phyloP scores from a whole-genome alignment of 2,113 vertebrate species.

The Aegithalos caudatus region DNA sequence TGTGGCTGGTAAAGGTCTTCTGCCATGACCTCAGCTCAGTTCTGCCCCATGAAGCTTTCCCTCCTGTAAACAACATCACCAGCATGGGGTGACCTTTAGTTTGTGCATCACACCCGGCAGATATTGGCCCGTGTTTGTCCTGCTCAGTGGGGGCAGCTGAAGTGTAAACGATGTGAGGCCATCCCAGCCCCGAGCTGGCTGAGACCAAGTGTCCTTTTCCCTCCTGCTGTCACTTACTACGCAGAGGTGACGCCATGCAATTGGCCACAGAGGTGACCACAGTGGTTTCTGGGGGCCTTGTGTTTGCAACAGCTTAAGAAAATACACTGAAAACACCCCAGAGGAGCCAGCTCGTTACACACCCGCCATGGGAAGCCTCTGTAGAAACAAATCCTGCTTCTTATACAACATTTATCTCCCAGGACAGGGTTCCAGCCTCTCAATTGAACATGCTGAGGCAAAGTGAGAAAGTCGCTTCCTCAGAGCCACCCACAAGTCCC shows the following conservation, averaged over 20 bases:
- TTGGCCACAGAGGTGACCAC: not conserved
- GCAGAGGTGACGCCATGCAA: not conserved
- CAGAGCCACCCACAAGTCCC: not conserved
- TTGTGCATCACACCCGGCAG: not conserved
- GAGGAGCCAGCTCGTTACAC: not conserved
- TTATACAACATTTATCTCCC: not conserved
- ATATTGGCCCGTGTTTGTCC: not conserved
- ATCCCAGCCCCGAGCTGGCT: not conserved
- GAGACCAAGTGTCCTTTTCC: not conserved
- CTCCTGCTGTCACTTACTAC: not conserved
- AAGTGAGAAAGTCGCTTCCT: constrained; percentile 31
- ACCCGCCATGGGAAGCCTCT: not conserved
- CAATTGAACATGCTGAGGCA: not conserved
- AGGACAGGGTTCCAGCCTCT: not conserved
- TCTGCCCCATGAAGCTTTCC: accelerated
- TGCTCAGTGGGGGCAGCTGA: not conserved
- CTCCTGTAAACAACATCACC: not conserved
- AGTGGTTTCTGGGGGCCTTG: not conserved
- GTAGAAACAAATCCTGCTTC: not conserved
- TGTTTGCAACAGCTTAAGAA: not conserved
- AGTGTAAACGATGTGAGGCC: not conserved
- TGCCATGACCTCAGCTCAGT: not conserved
- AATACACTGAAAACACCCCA: not conserved
- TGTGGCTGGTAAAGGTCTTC: not conserved
- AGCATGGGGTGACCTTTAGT: not conserved